A percentile compares a stretch with the other conserved stretches of the same genome.
Evolutionary conservation across 2,113 vertebrate species (phyloP).

Genomic region (Hippolais icterina): DNA sequence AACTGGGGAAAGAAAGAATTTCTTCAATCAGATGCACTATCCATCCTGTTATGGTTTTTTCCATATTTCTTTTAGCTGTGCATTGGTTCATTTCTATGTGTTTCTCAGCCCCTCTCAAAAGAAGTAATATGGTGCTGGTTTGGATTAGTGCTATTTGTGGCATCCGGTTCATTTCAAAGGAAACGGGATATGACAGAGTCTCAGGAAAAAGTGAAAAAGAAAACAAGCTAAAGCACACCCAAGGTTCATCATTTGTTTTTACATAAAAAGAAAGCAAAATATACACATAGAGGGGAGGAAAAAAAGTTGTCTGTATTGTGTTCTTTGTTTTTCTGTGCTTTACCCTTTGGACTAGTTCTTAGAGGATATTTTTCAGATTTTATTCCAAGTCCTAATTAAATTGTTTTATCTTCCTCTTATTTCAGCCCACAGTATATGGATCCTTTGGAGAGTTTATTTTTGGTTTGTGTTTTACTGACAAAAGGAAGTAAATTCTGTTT

Average conservation of each 20-base stretch:
- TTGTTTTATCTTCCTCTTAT: not conserved
- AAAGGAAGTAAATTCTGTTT: not conserved
- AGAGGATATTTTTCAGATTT: not conserved
- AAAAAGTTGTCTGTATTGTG: not conserved
- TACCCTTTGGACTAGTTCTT: not conserved
- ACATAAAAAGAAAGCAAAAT: not conserved
- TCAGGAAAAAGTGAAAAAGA: not conserved
- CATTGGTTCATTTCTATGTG: not conserved
- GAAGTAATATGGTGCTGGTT: not conserved
- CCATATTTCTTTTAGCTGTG: constrained; percentile 4
- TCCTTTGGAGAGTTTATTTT: not conserved
- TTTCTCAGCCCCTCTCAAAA: not conserved
- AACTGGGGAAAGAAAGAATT: constrained; percentile 26
- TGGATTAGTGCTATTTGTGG: not conserved
- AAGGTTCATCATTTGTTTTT: not conserved
- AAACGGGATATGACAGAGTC: not conserved
- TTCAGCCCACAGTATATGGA: not conserved
- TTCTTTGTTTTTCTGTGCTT: not conserved
- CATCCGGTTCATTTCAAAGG: not conserved
- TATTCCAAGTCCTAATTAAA: not conserved
- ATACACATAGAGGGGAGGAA: not conserved
- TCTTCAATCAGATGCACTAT: constrained; percentile 34
- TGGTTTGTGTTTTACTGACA: not conserved
- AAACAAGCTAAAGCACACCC: not conserved
- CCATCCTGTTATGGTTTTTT: constrained; percentile 10